Conservation (phyloP, 2,797 vertebrate species). For the Macroramphosus scolopax region DNA sequence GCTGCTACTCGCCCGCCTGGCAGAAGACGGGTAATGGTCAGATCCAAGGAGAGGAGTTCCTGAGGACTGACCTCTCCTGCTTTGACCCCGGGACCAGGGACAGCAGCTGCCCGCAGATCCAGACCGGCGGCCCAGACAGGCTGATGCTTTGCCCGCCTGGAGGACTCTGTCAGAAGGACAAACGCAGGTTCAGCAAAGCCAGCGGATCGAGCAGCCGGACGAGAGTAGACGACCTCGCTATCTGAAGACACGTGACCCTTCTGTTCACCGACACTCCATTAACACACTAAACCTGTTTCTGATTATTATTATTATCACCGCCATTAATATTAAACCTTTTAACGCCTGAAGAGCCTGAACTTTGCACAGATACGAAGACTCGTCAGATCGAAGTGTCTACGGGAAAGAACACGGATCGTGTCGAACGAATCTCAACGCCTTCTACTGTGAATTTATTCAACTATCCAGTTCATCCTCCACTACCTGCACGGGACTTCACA, state of each 20-base stretch:
- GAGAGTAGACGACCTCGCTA: conserved; percentile 86
- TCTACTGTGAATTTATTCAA: no score
- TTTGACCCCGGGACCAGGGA: conserved; percentile 25
- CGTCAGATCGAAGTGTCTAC: no score
- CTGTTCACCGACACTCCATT: neutral
- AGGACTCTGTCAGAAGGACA: conserved; percentile 77
- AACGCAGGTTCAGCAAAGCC: conserved; percentile 86
- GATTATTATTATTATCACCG: neutral
- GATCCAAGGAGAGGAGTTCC: conserved; percentile 37
- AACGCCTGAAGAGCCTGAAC: no score
- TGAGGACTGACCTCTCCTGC: conserved; percentile 24
- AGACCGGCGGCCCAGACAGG: conserved; percentile 11
- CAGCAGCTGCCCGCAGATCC: conserved; percentile 20
- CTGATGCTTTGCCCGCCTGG: conserved; percentile 49
- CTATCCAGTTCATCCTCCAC: no score
- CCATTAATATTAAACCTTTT: neutral
- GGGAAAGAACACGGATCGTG: no score
- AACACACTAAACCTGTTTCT: neutral
- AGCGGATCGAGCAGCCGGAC: conserved; percentile 88
- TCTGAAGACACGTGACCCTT: conserved; percentile 67
- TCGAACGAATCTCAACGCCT: no score
- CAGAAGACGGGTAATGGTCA: neutral
- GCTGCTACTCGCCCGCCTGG: conserved; percentile 69
- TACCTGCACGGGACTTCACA: no score
- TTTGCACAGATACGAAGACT: no score